phyloP scores from a whole-genome alignment of 1,140 invertebrate genomes.

The Homarus americanus region DNA sequence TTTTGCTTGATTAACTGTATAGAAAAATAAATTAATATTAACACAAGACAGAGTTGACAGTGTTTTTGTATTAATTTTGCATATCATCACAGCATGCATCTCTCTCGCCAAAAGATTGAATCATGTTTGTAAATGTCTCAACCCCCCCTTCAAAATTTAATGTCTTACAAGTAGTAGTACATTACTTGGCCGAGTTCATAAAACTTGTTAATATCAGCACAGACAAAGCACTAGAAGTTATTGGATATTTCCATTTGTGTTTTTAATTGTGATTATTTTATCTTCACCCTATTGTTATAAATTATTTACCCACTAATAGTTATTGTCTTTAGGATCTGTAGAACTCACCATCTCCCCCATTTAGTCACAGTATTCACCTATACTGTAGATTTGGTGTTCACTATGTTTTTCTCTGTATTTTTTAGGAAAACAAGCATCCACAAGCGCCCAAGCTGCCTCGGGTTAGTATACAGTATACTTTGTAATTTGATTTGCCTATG shows the following conservation, averaged over 20 bases:
- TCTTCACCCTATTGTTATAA: not conserved
- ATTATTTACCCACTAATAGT: not conserved
- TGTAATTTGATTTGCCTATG: not conserved
- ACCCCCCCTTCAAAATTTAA: not conserved
- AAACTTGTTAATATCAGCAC: not conserved
- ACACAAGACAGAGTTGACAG: not conserved
- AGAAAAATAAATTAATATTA: not conserved
- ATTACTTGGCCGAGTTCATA: not conserved
- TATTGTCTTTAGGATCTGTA: constrained; percentile 18
- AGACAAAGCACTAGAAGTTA: not conserved
- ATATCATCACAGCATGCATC: not conserved
- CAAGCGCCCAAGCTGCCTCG: constrained; percentile 39
- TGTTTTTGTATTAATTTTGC: not conserved
- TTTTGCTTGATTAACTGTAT: not conserved
- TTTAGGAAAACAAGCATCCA: constrained; percentile 69
- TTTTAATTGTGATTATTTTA: not conserved
- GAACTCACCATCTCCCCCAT: not conserved
- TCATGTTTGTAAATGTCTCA: not conserved
- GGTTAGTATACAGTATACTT: constrained; percentile 52
- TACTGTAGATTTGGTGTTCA: constrained; percentile 53
- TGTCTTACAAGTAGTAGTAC: not conserved
- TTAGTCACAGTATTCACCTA: not conserved
- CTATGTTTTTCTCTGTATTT: constrained; percentile 48
- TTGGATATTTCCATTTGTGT: not conserved
- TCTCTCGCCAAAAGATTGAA: not conserved